Evolutionary conservation across 1,140 invertebrate genomes (phyloP).

Genomic region (Potamilus streckersoni): DNA sequence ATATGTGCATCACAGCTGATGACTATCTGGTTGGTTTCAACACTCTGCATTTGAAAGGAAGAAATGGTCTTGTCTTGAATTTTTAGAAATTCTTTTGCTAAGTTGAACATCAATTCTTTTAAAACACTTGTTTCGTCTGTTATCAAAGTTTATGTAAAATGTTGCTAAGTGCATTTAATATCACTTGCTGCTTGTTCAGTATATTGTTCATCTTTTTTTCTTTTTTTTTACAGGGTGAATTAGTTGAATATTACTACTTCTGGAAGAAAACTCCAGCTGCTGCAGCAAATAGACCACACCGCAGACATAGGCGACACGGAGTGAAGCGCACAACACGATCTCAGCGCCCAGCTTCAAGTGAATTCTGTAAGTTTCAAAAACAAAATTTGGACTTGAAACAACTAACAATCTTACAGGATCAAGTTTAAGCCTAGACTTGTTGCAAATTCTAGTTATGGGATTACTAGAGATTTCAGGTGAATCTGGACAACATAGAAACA

Average conservation of each 20-base stretch:
- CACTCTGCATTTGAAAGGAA: no score
- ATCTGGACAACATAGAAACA: no score
- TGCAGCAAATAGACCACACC: slow-evolving; percentile 85
- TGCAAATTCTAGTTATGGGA: no score
- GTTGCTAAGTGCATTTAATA: neutral
- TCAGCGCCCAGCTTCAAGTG: slow-evolving; percentile 56
- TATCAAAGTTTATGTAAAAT: neutral
- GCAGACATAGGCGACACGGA: slow-evolving; percentile 88
- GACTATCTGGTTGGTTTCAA: no score
- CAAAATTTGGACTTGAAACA: slow-evolving; percentile 8
- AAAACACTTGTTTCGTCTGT: neutral
- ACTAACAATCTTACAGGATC: neutral
- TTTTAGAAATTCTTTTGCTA: no score
- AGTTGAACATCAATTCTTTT: no score
- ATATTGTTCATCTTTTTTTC: neutral
- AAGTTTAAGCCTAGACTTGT: neutral
- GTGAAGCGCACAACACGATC: slow-evolving; percentile 75
- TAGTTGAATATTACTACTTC: slow-evolving; percentile 99
- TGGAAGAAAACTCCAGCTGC: slow-evolving; percentile 99
- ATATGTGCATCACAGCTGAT: no score
- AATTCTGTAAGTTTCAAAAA: slow-evolving; percentile 54
- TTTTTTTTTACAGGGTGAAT: slow-evolving; percentile 79
- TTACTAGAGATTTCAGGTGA: no score
- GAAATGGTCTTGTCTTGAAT: no score
- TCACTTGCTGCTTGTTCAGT: neutral